Conservation (phyloP, 2,113 vertebrate genomes). For the Cavia aperea region DNA sequence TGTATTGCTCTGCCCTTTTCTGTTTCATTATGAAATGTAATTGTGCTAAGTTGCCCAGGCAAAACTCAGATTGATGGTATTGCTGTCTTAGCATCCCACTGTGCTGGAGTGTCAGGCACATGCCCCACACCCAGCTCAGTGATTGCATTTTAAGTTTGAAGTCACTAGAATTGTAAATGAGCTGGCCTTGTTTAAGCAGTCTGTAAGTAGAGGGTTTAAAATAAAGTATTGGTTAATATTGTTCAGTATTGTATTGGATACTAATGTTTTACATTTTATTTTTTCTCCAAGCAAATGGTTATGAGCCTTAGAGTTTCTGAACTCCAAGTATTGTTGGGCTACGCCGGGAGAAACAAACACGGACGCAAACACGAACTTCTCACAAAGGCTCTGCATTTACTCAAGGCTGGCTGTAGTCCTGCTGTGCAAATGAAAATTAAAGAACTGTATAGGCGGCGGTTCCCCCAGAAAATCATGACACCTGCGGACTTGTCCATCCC, state of each 20-base stretch:
- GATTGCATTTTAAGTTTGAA: conserved; percentile 32
- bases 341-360: conserved; percentile 98
- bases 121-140: not conserved
- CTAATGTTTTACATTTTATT: conserved; percentile 63
- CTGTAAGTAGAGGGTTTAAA: not conserved
- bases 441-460: conserved; percentile 95
- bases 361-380: conserved; percentile 99
- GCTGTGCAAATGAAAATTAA: conserved; percentile 99
- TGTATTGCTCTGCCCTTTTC: not conserved
- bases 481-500: conserved; percentile 89
- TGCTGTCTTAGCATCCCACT: not conserved
- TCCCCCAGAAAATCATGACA: conserved; percentile 95
- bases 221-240: conserved; percentile 20
- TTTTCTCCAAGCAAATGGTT: conserved; percentile 96
- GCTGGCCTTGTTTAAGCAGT: not conserved
- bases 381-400: conserved; percentile 94
- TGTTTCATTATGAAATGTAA: not conserved
- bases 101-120: not conserved
- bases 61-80: not conserved
- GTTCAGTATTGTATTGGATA: conserved; percentile 10
- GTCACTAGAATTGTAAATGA: not conserved
- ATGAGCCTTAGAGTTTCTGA: conserved; percentile 99
- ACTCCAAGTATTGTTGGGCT: conserved; percentile 98
- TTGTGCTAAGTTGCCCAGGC: not conserved
- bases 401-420: conserved; percentile 97